These are phyloP conservation scores for Eupithecia subumbrata DNA, from an alignment of 2,888 invertebrate genomes.

Conservation along the genomic window DNA sequence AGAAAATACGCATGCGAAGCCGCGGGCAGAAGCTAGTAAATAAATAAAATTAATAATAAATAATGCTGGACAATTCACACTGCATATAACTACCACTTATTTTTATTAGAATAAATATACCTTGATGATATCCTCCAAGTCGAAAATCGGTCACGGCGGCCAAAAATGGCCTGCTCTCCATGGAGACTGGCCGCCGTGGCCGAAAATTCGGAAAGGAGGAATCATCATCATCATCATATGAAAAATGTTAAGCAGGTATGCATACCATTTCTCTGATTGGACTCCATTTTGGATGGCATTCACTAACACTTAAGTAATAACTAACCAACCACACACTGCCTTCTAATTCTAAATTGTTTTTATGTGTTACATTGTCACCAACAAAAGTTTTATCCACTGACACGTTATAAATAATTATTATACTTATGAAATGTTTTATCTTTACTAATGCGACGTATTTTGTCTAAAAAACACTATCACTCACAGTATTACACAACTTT, in stretches of 20 bases:
- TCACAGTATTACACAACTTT: not conserved
- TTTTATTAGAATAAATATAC: no score
- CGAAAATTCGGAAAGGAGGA: no score
- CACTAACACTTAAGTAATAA: not conserved
- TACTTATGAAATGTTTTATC: not conserved
- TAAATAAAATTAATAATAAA: no score
- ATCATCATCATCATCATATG: no score
- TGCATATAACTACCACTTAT: no score
- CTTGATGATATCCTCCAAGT: no score
- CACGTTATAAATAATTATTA: not conserved
- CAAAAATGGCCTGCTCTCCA: no score
- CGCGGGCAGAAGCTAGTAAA: no score
- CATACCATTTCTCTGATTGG: not conserved
- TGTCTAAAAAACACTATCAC: constrained; percentile 2
- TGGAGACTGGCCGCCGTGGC: no score
- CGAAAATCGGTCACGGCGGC: no score
- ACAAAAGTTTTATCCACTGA: not conserved
- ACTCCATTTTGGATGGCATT: not conserved
- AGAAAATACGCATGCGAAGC: no score
- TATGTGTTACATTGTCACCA: constrained; percentile 18
- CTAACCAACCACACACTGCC: not conserved
- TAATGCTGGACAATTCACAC: no score
- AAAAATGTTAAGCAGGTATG: not conserved
- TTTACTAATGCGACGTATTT: not conserved
- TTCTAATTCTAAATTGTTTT: not conserved